phyloP scores from a whole-genome alignment of 1,140 invertebrate species.

The Panulirus ornatus region DNA sequence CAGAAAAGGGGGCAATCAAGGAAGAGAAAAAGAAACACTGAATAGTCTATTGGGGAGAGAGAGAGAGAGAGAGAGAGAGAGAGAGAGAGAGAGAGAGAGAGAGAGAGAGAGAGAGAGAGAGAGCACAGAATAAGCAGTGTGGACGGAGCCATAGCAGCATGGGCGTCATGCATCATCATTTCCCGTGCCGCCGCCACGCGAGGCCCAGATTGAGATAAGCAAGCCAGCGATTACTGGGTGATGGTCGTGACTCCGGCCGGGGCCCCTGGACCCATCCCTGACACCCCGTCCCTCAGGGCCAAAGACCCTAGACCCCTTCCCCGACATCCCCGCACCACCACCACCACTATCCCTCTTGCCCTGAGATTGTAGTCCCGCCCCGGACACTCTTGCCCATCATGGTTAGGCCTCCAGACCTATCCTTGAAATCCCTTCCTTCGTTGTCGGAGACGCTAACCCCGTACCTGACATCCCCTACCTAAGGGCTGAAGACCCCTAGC shows the following conservation, averaged over 20 bases:
- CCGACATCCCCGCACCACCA: not conserved
- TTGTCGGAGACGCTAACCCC: too few relatives aligned
- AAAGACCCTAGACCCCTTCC: not conserved
- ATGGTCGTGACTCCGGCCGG: conserved; percentile 39
- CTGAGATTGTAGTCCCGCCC: too few relatives aligned
- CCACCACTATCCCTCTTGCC: not conserved
- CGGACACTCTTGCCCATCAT: too few relatives aligned
- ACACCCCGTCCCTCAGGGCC: not conserved
- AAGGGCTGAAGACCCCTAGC: too few relatives aligned
- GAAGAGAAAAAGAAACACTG: not conserved
- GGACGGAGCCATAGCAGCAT: not conserved
- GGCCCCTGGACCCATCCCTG: not conserved
- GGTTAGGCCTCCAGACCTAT: too few relatives aligned
- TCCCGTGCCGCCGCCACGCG: conserved; percentile 26
- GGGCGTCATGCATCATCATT: conserved; percentile 31
- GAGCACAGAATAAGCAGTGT: too few relatives aligned
- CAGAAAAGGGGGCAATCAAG: not conserved
- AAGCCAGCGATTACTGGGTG: conserved; percentile 37
- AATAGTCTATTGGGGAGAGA: not conserved
- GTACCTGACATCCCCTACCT: too few relatives aligned
- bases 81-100: conserved; percentile 16
- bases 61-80: not conserved
- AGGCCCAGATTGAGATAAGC: conserved; percentile 47
- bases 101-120: not conserved
- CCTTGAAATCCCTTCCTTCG: too few relatives aligned